Base-by-base conservation (phyloP, 1,140 invertebrate species). In the Propsilocerus akamusi region DNA sequence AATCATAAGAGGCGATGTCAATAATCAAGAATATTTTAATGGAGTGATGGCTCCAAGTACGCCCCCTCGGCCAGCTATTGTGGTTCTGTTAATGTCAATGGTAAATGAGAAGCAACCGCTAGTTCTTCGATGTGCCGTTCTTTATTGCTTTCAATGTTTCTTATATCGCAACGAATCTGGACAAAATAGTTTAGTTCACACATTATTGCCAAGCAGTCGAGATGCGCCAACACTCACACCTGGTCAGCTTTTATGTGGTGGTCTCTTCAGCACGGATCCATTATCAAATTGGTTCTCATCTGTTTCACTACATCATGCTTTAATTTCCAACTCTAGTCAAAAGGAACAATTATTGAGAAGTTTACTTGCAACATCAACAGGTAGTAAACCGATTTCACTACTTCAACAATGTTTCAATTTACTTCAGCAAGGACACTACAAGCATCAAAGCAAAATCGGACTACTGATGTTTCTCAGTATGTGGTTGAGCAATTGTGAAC, bases 21-120 rank as follows among this genome's bases (percentile, higher is more conserved):
- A 70, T 8, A 98, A 97, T 68, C 97, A 99, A 70, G 85, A 94
- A 58, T 90, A 86, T 62, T 81, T 99, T 60, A 80, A 84, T 1
- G 78, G 76, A 53, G 86, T 97, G n/a, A 80, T 87, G 69, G 93
- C 94, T 0, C 93, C 92, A 0, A 88, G 86, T 12, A 85, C 76
- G 60, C 92, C 94, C 26, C 88, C 94, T 11, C 77, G 86, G 47
- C 87, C 95, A 1, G 91, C 88, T 1, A 83, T 99, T 46, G 84
- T 98, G 0, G 85, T 98, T 34, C 69, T 99, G 7, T 66, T 99
- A 10, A 93, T 97, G 85, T 97, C 93, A 0, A 97, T 99, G 92
- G 90, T 98, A 3, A 97, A 97, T 66, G 95, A 99, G 59, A 97
- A 96, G 63, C 96, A 99, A 65, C 84, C 91, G 11, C 88, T 98